phyloP scores from a whole-genome alignment of 2,113 vertebrate species.

The Apeltes quadracus region DNA sequence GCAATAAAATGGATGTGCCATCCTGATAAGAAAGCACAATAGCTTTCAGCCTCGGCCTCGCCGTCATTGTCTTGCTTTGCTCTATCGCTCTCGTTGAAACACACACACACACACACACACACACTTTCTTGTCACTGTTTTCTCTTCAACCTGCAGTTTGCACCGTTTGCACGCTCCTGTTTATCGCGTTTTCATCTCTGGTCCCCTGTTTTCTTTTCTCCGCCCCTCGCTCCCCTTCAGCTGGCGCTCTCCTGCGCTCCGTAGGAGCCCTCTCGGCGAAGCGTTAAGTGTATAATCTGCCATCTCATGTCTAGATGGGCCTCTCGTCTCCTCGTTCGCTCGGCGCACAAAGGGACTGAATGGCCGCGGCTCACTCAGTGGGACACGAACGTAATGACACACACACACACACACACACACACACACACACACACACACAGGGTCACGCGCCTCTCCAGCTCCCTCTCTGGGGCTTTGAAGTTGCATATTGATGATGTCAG shows the following conservation, averaged over 20 bases:
- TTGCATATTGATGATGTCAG: constrained; percentile 70
- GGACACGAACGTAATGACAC: constrained; percentile 76
- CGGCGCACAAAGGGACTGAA: constrained; percentile 78
- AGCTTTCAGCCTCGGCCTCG: constrained; percentile 25
- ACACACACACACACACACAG: constrained; percentile 27
- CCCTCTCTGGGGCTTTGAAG: constrained; percentile 72
- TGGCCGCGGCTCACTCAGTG: constrained; percentile 65
- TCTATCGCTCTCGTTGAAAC: not conserved
- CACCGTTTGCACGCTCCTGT: constrained; percentile 42
- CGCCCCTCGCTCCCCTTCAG: constrained; percentile 36
- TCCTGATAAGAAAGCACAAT: constrained; percentile 63
- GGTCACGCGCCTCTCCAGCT: constrained; percentile 43
- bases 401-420: constrained; percentile 30
- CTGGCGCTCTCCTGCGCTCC: constrained; percentile 56
- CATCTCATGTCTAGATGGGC: constrained; percentile 80
- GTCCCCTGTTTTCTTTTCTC: not conserved
- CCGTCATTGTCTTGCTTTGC: constrained; percentile 33
- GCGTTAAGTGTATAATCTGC: constrained; percentile 82
- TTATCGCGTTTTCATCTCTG: constrained; percentile 46
- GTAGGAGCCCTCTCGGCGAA: constrained; percentile 69
- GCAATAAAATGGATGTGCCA: constrained; percentile 55
- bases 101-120: not conserved
- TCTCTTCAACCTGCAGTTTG: constrained; percentile 34
- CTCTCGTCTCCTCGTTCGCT: constrained; percentile 69
- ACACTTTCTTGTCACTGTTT: constrained; percentile 22